Evolutionary conservation across 1,140 invertebrate genomes (phyloP).

Genomic region (Penaeus vannamei): DNA sequence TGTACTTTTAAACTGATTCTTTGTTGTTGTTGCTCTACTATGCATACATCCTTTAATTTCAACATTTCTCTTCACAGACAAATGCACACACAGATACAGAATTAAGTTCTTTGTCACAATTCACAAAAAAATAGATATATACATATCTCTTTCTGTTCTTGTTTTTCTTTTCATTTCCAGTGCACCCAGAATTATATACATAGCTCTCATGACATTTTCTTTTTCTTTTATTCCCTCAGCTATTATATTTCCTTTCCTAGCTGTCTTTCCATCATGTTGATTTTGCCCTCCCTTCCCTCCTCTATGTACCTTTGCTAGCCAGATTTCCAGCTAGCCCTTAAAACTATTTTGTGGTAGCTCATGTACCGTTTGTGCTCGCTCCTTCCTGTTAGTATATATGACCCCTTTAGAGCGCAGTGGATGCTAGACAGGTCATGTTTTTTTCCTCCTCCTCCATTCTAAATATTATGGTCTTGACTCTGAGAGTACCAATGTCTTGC

Average conservation of each 20-base stretch:
- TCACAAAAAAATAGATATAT: neutral
- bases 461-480: constrained; percentile 13
- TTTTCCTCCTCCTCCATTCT: neutral
- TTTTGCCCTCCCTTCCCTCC: too few species aligned
- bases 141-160: neutral
- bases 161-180: neutral
- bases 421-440: constrained; percentile 28
- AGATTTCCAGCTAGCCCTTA: too few species aligned
- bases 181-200: neutral
- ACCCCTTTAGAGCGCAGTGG: constrained; percentile 22
- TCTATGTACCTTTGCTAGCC: too few species aligned
- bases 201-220: neutral
- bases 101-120: too few species aligned
- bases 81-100: too few species aligned
- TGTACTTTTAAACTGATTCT: too few species aligned
- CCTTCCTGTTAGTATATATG: constrained; percentile 7
- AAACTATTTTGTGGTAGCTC: too few species aligned
- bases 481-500: neutral
- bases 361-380: constrained; percentile 22
- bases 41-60: too few species aligned
- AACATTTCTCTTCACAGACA: too few species aligned
- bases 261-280: too few species aligned
- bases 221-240: neutral
- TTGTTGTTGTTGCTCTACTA: too few species aligned
- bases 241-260: too few species aligned